phyloP scores from a whole-genome alignment of 2,888 invertebrate species.

The Limnephilus auricula region DNA sequence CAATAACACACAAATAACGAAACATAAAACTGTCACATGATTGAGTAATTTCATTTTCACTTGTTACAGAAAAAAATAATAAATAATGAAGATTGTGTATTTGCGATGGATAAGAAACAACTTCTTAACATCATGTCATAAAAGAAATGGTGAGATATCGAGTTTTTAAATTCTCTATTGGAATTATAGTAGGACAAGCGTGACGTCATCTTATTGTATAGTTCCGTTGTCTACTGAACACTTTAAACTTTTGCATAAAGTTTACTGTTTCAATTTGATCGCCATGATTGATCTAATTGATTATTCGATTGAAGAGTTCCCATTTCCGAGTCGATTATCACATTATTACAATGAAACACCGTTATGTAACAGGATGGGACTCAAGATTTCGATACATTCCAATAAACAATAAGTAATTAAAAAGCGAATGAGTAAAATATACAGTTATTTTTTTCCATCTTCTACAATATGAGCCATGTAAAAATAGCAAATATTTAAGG shows the following conservation, averaged over 20 bases:
- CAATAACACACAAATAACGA: conserved; percentile 23
- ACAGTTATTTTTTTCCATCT: too few relatives aligned
- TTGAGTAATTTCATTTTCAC: neutral
- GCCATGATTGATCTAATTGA: neutral
- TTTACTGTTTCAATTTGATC: neutral
- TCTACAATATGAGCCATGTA: too few relatives aligned
- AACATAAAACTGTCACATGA: neutral
- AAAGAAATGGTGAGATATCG: neutral
- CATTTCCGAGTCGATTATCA: neutral
- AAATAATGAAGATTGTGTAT: neutral
- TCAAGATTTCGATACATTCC: neutral
- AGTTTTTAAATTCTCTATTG: neutral
- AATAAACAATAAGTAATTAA: too few relatives aligned
- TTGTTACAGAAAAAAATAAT: neutral
- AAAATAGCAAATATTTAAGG: too few relatives aligned
- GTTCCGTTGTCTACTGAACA: neutral
- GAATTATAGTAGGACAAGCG: neutral
- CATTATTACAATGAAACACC: neutral
- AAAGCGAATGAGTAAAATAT: too few relatives aligned
- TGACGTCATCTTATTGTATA: neutral
- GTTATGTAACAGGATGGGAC: neutral
- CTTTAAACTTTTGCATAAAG: neutral
- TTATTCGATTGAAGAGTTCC: neutral
- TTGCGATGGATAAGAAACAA: neutral
- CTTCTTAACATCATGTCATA: neutral